Evolutionary conservation across 2,888 invertebrate species (phyloP), one percentile per base, ranked within the genome.

Genomic region (Drosophila macrospina): DNA sequence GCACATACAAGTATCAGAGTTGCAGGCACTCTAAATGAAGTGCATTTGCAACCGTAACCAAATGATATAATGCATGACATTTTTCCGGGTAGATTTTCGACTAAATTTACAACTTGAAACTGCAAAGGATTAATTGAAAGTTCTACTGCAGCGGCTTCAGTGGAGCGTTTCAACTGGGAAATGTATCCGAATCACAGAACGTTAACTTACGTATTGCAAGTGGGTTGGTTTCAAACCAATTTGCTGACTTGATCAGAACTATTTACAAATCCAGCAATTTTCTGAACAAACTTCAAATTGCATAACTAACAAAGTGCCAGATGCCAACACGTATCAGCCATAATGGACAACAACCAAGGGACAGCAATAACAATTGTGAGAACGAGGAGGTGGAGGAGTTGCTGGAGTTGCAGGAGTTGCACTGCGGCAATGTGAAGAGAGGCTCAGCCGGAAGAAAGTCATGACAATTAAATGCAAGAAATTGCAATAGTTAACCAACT

Each of bases 381-480:
- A 45, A 15, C 3, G 10, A 1, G 15, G 8, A 15, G 13, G 15
- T 11, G 6, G 6, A 47, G 30, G 28, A 15, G 15, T n/a, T 10
- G 28, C 20, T 2, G 20, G 8, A 39, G 3, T 39, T 51, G 47
- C 20, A 44, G 28, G 36, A 36, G 16, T 24, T 44, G 37, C 15
- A 15, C 7, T 28, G 28, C 8, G 28, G 28, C 28, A 28, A 28
- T 7, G 8, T 28, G 28, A 28, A 28, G 28, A 28, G 28, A 51
- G 65, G 37, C 67, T 45, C 67, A 57, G 57, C 41, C 55, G 66
- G 61, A 55, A 66, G 24, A 50, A 54, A 36, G 55, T 61, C 66
- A 56, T 56, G 67, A 66, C 66, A 69, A 69, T 69, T 69, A 69
- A 69, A 69, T 61, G 52, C 61, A 56, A 69, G 66, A 66, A 69